Base-by-base conservation (phyloP, 35 echinoderm and acorn worm species). In the Apostichopus parvimensis region DNA sequence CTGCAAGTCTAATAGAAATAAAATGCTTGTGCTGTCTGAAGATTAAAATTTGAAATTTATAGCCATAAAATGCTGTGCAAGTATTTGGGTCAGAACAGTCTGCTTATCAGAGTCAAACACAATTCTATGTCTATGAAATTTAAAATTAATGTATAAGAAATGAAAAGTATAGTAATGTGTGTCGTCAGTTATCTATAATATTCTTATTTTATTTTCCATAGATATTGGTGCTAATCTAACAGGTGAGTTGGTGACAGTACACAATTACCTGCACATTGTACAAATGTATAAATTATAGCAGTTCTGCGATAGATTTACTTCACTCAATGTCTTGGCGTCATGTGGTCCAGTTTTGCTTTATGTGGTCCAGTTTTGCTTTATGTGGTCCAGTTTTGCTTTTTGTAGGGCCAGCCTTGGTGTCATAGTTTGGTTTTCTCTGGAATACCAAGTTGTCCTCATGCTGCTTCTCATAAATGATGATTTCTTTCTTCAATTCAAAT, bases 151-250 rank as follows among this genome's bases (percentile, higher is more conserved):
- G 5, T 18, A 68, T 68, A 14, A 68, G 11, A 68, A 18, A 9
- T 18, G 3, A 68, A 68, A 11, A 68, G 11, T 68, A 68, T 18
- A 14, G 18, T 18, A 68, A 4, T 14, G 64, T 68, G 18, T 68
- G 18, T 68, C 18, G 9, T 68, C 4, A 68, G 18, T 68, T 9
- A 14, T 11, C 64, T 28, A 11, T 4, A 11, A 11, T 68, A 14
- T 79, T 53, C 18, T 12, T 22, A 18, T 21, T 86, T 86, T 21
- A 56, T 55, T 6, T 60, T 22, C 52, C 71, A 5, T 68, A 90
- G 87, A 90, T 90, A 90, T 90, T 76, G 87, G 87, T 45, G 87
- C 70, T 18, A 90, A 90, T 73, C 53, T 90, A 0, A 90, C 87
- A 72, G 87, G 87, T 90, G 52, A 90, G 87, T 68, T 68, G 9